These are phyloP conservation scores for Hydrophis major DNA, from an alignment of 2,797 vertebrate genomes.

Conservation along the genomic window DNA sequence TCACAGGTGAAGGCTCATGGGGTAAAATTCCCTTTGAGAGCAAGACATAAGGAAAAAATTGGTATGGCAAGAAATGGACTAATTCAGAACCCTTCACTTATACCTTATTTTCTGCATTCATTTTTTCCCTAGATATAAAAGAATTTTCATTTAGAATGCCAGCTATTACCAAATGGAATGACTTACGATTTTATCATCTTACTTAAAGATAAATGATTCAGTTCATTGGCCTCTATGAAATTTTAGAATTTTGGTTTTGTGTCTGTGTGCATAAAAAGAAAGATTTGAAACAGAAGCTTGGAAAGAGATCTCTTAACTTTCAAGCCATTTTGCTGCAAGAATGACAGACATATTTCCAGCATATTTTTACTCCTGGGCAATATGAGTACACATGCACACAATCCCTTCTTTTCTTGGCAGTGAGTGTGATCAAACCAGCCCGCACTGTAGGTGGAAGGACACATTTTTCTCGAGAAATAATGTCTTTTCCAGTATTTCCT, in stretches of 20 bases:
- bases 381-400: not conserved
- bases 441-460: not conserved
- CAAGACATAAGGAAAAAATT: not conserved
- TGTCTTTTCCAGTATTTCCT: constrained; percentile 40
- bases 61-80: not conserved
- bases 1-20: not conserved
- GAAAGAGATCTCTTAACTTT: not conserved
- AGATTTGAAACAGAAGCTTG: not conserved
- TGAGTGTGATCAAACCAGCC: not conserved
- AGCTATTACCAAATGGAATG: not conserved
- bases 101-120: not conserved
- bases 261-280: not conserved
- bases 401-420: not conserved
- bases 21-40: not conserved
- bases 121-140: not conserved
- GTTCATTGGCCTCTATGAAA: no score
- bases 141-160: not conserved
- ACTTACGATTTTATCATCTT: not conserved
- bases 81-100: not conserved
- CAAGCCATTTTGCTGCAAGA: not conserved
- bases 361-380: not conserved
- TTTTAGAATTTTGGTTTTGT: not conserved
- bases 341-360: not conserved
- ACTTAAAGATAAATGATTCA: not conserved
- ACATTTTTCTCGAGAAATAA: not conserved